Percentiles rank a stretch among this genome's conserved stretches.
These are phyloP conservation scores for Lasioglossum figueresi DNA, from an alignment of 2,888 invertebrate species.

Conservation along the genomic window DNA sequence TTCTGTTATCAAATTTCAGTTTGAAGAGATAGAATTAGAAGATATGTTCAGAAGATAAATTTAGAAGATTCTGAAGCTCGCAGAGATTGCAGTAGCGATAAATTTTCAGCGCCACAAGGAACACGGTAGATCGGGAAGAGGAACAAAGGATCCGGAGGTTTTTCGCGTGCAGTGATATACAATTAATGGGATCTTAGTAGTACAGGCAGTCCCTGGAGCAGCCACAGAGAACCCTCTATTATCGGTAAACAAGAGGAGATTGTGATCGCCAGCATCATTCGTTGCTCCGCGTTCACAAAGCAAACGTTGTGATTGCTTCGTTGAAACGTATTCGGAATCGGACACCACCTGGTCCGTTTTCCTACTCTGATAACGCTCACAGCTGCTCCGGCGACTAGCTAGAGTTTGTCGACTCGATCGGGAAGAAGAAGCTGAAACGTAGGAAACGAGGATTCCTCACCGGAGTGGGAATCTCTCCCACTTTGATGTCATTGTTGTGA, in stretches of 20 bases:
- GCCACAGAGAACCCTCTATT: slow-evolving; percentile 1
- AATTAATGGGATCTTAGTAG: neutral
- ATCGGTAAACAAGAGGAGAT: slow-evolving; percentile 5
- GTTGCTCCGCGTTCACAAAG: neutral
- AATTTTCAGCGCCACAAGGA: neutral
- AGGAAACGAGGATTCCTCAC: neutral
- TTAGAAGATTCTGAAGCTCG: too few species aligned
- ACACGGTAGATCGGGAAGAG: neutral
- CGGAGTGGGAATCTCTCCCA: slow-evolving; percentile 13
- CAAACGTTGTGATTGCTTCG: slow-evolving; percentile 16
- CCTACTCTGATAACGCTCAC: slow-evolving; percentile 45
- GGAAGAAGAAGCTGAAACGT: neutral
- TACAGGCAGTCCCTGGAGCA: neutral
- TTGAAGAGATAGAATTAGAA: too few species aligned
- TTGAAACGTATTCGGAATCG: slow-evolving; percentile 15
- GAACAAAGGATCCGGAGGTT: neutral
- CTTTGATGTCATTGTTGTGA: slow-evolving; percentile 26
- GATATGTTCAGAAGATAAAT: too few species aligned
- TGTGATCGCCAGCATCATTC: slow-evolving; percentile 6
- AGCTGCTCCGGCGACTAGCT: slow-evolving; percentile 37
- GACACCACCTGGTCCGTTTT: slow-evolving; percentile 56
- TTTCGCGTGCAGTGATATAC: neutral
- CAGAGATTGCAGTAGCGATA: neutral
- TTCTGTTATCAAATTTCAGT: too few species aligned
- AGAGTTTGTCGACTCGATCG: neutral